Evolutionary conservation across 2,797 vertebrate species (phyloP).

Genomic region (Pseudochirops cupreus): DNA sequence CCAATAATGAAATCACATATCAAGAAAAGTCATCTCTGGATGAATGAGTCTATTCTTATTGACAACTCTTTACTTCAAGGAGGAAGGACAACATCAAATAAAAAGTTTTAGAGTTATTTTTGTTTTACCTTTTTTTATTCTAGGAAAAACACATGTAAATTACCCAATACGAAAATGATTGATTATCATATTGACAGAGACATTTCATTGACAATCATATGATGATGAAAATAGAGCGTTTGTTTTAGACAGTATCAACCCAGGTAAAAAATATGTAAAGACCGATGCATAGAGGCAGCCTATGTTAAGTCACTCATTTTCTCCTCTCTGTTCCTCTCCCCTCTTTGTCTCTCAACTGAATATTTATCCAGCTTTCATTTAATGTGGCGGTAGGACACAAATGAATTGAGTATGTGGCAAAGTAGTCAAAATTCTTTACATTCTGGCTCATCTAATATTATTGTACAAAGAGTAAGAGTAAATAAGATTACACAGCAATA

Average conservation of each 20-base stretch:
- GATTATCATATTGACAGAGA: neutral
- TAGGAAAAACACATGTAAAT: neutral
- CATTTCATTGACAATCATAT: neutral
- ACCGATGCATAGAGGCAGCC: neutral
- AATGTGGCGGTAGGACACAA: neutral
- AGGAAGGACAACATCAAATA: neutral
- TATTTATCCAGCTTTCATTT: neutral
- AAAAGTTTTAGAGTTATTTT: neutral
- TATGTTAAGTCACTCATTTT: neutral
- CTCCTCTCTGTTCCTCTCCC: neutral
- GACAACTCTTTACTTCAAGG: neutral
- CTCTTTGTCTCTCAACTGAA: neutral
- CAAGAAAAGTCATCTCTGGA: neutral
- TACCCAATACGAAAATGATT: neutral
- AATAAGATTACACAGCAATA: neutral
- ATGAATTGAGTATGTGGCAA: neutral
- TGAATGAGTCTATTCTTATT: neutral
- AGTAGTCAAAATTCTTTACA: neutral
- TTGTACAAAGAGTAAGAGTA: slow-evolving; percentile 10
- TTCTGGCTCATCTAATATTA: neutral
- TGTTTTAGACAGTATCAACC: neutral
- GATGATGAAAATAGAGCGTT: neutral
- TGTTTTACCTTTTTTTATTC: neutral
- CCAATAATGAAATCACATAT: neutral
- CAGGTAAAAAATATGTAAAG: neutral